These are phyloP conservation scores for Capromys pilorides DNA, from an alignment of 2,797 vertebrate genomes.

Conservation along the genomic window DNA sequence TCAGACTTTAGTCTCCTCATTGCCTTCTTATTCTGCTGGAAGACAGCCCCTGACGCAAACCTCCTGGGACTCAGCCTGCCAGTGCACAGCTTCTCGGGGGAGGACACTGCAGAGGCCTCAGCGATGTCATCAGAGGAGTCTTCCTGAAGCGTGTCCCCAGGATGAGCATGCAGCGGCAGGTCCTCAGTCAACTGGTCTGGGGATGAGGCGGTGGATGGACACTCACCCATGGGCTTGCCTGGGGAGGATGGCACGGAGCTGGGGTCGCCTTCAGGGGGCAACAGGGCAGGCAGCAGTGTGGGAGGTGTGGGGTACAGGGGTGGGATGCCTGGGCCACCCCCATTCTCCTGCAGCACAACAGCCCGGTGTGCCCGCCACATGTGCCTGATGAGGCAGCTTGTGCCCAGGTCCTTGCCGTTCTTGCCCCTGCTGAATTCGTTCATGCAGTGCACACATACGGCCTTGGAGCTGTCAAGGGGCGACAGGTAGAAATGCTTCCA, in stretches of 20 bases:
- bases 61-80: slow-evolving; percentile 82
- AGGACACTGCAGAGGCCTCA: slow-evolving; percentile 87
- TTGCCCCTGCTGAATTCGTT: slow-evolving; percentile 98
- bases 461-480: slow-evolving; percentile 96
- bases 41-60: slow-evolving; percentile 87
- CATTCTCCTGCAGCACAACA: slow-evolving; percentile 96
- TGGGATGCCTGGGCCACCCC: slow-evolving; percentile 92
- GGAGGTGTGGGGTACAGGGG: slow-evolving; percentile 92
- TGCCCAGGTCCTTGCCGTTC: slow-evolving; percentile 98
- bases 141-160: slow-evolving; percentile 87
- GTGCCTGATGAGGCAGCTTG: slow-evolving; percentile 97
- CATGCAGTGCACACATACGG: slow-evolving; percentile 98
- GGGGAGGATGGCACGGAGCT: slow-evolving; percentile 88
- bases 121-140: slow-evolving; percentile 88
- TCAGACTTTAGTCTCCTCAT: slow-evolving; percentile 97
- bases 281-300: slow-evolving; percentile 90
- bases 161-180: slow-evolving; percentile 83
- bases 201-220: slow-evolving; percentile 85
- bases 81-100: slow-evolving; percentile 88
- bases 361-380: slow-evolving; percentile 98
- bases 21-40: slow-evolving; percentile 96
- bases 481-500: slow-evolving; percentile 99
- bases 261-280: slow-evolving; percentile 88
- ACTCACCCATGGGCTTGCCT: slow-evolving; percentile 89
- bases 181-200: slow-evolving; percentile 90